These are phyloP conservation scores for Ptychobarbus kaznakovi DNA, from an alignment of 2,797 vertebrate genomes.

Conservation along the genomic window DNA sequence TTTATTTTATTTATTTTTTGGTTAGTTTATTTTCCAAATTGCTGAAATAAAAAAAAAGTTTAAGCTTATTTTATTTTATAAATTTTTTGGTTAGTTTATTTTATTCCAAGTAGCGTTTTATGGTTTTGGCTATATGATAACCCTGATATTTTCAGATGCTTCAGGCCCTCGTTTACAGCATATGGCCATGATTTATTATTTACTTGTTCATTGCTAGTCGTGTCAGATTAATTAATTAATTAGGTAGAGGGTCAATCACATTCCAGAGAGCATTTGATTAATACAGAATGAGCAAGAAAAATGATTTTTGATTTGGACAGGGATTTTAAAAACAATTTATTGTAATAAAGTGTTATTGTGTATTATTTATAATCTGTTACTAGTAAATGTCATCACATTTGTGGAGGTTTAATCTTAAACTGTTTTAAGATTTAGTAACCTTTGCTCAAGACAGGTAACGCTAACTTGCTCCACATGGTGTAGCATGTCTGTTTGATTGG, in stretches of 20 bases:
- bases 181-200: background rate
- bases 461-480: background rate
- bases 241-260: background rate
- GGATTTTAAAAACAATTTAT: too few relatives aligned
- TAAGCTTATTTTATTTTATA: too few relatives aligned
- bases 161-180: background rate
- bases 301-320: background rate
- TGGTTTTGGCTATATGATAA: too few relatives aligned
- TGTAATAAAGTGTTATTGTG: too few relatives aligned
- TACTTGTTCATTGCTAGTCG: background rate
- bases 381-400: background rate
- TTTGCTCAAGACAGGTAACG: background rate
- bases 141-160: background rate
- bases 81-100: too few relatives aligned
- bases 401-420: background rate
- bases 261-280: background rate
- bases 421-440: background rate
- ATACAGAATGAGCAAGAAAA: background rate
- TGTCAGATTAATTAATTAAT: background rate
- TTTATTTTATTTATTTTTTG: too few relatives aligned
- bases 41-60: background rate
- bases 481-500: background rate
- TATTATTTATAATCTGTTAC: background rate
- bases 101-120: too few relatives aligned
- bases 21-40: background rate